Base-by-base conservation (phyloP, 2,113 vertebrate genomes). In the Callopanchax toddi region DNA sequence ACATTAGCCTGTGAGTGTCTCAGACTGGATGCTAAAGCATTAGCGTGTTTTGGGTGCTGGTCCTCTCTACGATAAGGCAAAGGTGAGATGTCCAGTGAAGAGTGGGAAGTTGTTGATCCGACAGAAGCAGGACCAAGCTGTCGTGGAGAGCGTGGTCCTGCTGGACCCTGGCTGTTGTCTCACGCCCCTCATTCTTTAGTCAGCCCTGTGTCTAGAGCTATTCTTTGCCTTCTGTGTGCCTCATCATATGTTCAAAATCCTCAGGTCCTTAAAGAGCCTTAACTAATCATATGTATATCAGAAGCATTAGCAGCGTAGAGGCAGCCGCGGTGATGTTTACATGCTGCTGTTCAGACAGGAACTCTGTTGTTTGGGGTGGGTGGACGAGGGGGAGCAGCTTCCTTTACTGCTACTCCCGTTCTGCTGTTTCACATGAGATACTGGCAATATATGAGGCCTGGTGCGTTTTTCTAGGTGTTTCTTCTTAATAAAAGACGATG, bases 231-330 rank as follows among this genome's bases (percentile, higher is more conserved):
- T 91, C 81, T 91, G 89, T 93, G 92, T 93, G 92, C 92, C 92
- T 93, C 91, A 91, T 91, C 89, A 90, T 90, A 86, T 75, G 89
- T 92, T 91, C 78, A 78, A 89, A 91, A 90, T 90, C 91, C 92
- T 93, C 92, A 93, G 92, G 92, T 93, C 91, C 89, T 92, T 82
- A 78, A 92, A 89, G 90, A 93, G 92, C 92, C 92, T 93, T 93
- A 93, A 93, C 89, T 92, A 89, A 86, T 91, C 78, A 84, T 56
- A 79, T 87, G 82, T 91, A 81, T 75, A 81, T 86, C 17, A 49
- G 67, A 46, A 78, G 76, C 65, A 78, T 65, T 80, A 83, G 74
- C 75, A 65, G 51, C 55, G 26, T 77, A 79, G 66, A 82, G 79
- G 83, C 78, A 78, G 82, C 77, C 25, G 69, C 57, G 45, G 70